Conservation (phyloP, 1,140 invertebrate species). For the Neodiprion fabricii region DNA sequence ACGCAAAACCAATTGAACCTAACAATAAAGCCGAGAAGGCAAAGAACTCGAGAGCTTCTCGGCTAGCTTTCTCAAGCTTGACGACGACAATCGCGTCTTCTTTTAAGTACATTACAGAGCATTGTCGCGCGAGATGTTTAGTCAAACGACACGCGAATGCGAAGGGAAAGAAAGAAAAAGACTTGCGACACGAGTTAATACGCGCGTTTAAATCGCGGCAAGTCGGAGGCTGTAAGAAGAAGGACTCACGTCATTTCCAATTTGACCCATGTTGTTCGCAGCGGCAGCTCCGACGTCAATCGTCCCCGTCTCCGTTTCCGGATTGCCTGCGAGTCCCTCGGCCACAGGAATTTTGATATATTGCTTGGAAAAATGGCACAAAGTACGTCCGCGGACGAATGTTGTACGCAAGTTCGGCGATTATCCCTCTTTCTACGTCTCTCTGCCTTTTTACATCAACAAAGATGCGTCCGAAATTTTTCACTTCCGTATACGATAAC, state of each 20-base stretch:
- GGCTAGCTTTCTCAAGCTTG: neutral
- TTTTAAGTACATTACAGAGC: neutral
- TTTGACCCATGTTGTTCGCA: constrained; percentile 65
- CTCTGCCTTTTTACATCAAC: neutral
- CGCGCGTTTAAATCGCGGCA: neutral
- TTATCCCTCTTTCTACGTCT: neutral
- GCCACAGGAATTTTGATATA: constrained; percentile 62
- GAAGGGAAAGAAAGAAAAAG: constrained; percentile 2
- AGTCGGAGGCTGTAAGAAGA: neutral
- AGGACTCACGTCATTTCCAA: constrained; percentile 63
- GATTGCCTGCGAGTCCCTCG: constrained; percentile 52
- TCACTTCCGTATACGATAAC: constrained; percentile 43
- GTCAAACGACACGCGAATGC: neutral
- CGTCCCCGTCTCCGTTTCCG: constrained; percentile 55
- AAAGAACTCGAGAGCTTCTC: neutral
- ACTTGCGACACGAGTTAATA: constrained; percentile 14
- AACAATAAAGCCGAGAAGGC: constrained; percentile 23
- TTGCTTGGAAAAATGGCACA: constrained; percentile 21
- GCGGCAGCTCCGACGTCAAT: constrained; percentile 49
- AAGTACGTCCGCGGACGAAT: constrained; percentile 21
- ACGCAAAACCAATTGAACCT: neutral
- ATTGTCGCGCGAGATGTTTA: neutral
- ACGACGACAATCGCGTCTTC: neutral
- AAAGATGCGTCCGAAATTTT: constrained; percentile 47
- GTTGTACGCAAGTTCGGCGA: constrained; percentile 8